Conservation (phyloP, 1,140 invertebrate genomes). For the Paracyclopina nana region DNA sequence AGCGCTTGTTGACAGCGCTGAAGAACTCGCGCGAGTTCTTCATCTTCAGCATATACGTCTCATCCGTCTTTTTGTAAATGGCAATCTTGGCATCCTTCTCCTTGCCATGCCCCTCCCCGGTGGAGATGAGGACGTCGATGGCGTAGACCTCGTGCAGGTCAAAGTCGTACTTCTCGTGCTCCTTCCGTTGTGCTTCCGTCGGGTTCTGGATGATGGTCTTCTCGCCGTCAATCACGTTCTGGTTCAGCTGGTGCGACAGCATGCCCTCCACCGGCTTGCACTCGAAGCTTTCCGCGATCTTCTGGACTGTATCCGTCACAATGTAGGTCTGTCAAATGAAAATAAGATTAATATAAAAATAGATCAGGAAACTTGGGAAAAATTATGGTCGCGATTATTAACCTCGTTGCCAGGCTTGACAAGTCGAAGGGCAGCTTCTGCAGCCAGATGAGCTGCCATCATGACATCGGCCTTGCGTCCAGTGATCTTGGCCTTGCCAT, state of each 20-base stretch:
- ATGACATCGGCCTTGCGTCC: conserved; percentile 87
- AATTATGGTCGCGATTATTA: conserved; percentile 18
- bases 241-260: conserved; percentile 91
- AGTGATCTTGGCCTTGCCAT: conserved; percentile 37
- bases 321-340: conserved; percentile 51
- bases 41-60: conserved; percentile 86
- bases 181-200: conserved; percentile 86
- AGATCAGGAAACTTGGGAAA: background rate
- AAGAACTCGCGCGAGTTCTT: conserved; percentile 90
- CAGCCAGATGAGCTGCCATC: conserved; percentile 78
- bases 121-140: conserved; percentile 88
- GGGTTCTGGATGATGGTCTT: conserved; percentile 98
- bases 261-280: conserved; percentile 97
- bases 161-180: conserved; percentile 90
- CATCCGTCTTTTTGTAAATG: conserved; percentile 95
- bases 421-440: conserved; percentile 77
- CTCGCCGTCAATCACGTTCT: conserved; percentile 83
- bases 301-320: conserved; percentile 79
- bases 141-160: conserved; percentile 95
- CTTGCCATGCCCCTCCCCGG: conserved; percentile 49
- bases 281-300: conserved; percentile 71
- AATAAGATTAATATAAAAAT: conserved; percentile 7
- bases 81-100: conserved; percentile 86
- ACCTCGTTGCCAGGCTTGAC: conserved; percentile 78
- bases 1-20: conserved; percentile 74